Conservation (phyloP, 2,797 vertebrate species). For the Buphagus erythrorhynchus region DNA sequence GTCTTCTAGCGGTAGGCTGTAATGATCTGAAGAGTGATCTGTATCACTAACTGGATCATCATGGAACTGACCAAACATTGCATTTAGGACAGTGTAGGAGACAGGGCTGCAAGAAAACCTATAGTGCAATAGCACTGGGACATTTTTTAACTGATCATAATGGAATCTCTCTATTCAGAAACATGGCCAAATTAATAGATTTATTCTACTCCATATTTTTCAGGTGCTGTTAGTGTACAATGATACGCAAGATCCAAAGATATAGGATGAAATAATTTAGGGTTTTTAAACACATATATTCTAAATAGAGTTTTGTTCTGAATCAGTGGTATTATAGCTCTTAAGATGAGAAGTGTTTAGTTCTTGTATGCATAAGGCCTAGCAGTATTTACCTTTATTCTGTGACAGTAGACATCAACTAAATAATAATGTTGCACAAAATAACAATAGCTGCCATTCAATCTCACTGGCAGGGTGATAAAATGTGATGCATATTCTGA, state of each 20-base stretch:
- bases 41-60: background rate
- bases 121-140: background rate
- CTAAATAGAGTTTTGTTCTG: background rate
- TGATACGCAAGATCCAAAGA: background rate
- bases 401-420: background rate
- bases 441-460: background rate
- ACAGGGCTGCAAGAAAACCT: background rate
- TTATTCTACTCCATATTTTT: background rate
- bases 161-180: constrained; percentile 6
- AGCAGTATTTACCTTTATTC: background rate
- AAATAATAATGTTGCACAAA: background rate
- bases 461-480: background rate
- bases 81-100: background rate
- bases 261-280: background rate
- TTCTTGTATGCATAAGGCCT: background rate
- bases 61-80: background rate
- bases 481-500: background rate
- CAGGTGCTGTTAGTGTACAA: background rate
- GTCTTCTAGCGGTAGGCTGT: background rate
- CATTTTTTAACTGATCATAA: background rate
- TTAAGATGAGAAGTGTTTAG: background rate
- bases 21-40: background rate
- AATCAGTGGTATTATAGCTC: background rate
- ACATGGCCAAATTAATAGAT: background rate
- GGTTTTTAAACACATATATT: background rate